Base-by-base conservation (phyloP, 2,888 invertebrate genomes). In the Adineta ricciae region DNA sequence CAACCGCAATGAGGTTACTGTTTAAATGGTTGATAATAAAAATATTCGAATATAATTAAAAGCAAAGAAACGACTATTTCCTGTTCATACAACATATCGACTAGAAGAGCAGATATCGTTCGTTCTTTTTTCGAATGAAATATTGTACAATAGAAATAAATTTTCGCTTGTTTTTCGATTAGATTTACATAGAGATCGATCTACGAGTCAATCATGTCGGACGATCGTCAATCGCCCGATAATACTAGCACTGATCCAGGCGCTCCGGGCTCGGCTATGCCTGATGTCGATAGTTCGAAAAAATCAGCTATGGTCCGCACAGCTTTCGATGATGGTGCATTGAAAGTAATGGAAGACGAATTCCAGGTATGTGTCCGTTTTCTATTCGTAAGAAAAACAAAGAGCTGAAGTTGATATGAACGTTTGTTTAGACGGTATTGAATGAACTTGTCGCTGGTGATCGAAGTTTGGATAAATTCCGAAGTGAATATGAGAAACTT, bases 401-500 rank as follows among this genome's bases (percentile, higher is more conserved):
- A n/a, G n/a, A n/a, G n/a, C n/a, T n/a, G n/a, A n/a, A n/a, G n/a
- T n/a, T n/a, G n/a, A n/a, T n/a, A n/a, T n/a, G n/a, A n/a, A n/a
- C n/a, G n/a, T n/a, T n/a, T 50, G 14, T 50, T 64, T 64, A 64
- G 64, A 7, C 64, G 5, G 89, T 89, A 24, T 87, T 90, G 14
- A 87, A 88, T 85, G 93, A 93, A 88, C 91, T 94, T 88, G 93
- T 93, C 87, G 92, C 92, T 86, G 92, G 92, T 86, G 93, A 93
- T 85, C 87, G 88, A 72, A 92, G 92, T 7, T 90, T 94, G 86
- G 93, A 93, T 86, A 91, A 92, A 84, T 93, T 93, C 88, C 91
- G 93, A 0, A 92, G 92, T 49, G 94, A 94, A 83, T 94, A 93
- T 91, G 93, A 93, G 46, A 93, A 93, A 88, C 91, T 94, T 0